These are phyloP conservation scores for Drosophila mettleri DNA, from an alignment of 2,888 invertebrate species.

Conservation along the genomic window DNA sequence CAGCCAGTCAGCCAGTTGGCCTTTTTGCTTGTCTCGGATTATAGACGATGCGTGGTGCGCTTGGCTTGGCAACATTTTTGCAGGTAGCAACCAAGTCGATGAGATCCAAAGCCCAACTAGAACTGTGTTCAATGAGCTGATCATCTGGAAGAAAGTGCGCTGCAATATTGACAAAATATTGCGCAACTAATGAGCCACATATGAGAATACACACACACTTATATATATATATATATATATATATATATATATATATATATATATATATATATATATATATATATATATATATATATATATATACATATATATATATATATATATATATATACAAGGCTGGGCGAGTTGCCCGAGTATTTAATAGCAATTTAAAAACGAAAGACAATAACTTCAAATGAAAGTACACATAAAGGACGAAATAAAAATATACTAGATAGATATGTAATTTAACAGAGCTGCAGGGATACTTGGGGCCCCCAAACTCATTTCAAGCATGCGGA, in stretches of 20 bases:
- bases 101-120: conserved; percentile 42
- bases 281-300: not conserved
- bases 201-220: conserved; percentile 25
- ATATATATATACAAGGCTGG: not conserved
- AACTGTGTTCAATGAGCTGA: conserved; percentile 69
- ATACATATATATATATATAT: not conserved
- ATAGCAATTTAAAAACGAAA: conserved; percentile 41
- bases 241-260: not conserved
- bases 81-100: conserved; percentile 19
- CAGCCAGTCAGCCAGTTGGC: conserved; percentile 13
- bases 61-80: conserved; percentile 39
- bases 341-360: conserved; percentile 28
- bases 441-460: conserved; percentile 23
- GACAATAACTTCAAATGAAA: conserved; percentile 51
- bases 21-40: conserved; percentile 33
- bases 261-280: not conserved
- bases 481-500: conserved; percentile 20
- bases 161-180: conserved; percentile 47
- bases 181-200: conserved; percentile 51
- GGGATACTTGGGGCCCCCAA: not conserved
- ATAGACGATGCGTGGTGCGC: conserved; percentile 58
- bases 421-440: conserved; percentile 15
- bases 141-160: conserved; percentile 70
- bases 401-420: conserved; percentile 12
- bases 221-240: not conserved